A percentile compares a stretch with the other conserved stretches of the same genome.
Conservation (phyloP, 2,797 vertebrate genomes). For the Xenopus petersii region DNA sequence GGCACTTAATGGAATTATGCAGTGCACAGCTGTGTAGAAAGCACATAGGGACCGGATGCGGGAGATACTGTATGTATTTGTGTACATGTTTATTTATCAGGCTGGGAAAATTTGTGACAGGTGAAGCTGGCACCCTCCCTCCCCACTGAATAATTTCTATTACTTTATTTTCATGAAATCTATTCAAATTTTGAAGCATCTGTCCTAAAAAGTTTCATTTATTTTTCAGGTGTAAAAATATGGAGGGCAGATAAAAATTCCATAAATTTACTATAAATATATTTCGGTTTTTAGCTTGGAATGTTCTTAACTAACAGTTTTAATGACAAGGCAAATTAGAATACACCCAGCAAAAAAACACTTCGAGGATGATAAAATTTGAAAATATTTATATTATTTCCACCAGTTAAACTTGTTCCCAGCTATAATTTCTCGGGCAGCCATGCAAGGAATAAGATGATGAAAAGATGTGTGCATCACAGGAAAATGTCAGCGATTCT, state of each 20-base stretch:
- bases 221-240: too few species aligned
- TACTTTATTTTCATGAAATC: slow-evolving; percentile 13
- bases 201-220: background rate
- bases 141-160: slow-evolving; percentile 19
- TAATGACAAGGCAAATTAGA: background rate
- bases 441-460: slow-evolving; percentile 1
- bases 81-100: slow-evolving; percentile 38
- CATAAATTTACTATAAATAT: too few species aligned
- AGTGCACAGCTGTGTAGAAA: slow-evolving; percentile 55
- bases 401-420: background rate
- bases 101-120: slow-evolving; percentile 15
- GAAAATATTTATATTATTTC: background rate
- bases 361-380: background rate
- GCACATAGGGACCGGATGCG: background rate
- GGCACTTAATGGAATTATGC: slow-evolving; percentile 58
- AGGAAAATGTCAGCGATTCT: background rate
- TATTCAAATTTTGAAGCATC: slow-evolving; percentile 6
- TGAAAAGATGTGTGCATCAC: background rate
- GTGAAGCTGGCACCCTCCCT: slow-evolving; percentile 6
- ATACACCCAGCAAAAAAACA: background rate
- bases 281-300: too few species aligned
- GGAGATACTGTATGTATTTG: slow-evolving; percentile 23
- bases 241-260: too few species aligned
- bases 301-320: background rate
- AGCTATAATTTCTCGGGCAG: background rate